Evolutionary conservation across 37 sponge, comb jelly and placozoan species (phyloP).

Genomic region (Ephydatia muelleri): DNA sequence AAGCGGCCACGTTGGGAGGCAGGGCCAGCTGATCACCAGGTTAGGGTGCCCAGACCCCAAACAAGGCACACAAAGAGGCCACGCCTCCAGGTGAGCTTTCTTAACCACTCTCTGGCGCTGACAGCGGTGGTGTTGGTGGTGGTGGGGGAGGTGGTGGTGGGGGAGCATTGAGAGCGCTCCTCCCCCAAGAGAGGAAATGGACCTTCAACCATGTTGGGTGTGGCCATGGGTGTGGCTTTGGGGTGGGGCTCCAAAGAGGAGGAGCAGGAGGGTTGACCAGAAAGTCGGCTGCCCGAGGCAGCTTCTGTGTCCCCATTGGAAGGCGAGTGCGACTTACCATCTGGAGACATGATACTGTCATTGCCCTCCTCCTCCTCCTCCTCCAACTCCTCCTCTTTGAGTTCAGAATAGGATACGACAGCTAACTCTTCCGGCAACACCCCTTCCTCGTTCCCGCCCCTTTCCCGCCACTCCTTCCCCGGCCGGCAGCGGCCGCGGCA

Average conservation of each 20-base stretch:
- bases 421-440: background rate
- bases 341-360: background rate
- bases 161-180: background rate
- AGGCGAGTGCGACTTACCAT: background rate
- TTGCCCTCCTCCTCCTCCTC: background rate
- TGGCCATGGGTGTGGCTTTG: background rate
- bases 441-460: background rate
- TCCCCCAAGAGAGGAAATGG: background rate
- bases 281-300: no score
- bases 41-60: constrained; percentile 13
- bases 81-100: constrained; percentile 14
- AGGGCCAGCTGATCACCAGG: background rate
- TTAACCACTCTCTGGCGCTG: background rate
- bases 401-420: background rate
- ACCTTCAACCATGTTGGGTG: background rate
- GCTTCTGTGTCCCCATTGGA: no score
- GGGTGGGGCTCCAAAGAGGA: no score
- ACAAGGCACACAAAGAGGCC: constrained; percentile 21
- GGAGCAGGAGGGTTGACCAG: no score
- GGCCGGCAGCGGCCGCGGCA: background rate
- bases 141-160: background rate
- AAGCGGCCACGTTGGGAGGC: constrained; percentile 41
- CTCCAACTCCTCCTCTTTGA: background rate
- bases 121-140: background rate
- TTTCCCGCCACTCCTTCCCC: background rate